Conservation (phyloP, 2,888 invertebrate genomes). For the Drosophila pseudotalamancana region DNA sequence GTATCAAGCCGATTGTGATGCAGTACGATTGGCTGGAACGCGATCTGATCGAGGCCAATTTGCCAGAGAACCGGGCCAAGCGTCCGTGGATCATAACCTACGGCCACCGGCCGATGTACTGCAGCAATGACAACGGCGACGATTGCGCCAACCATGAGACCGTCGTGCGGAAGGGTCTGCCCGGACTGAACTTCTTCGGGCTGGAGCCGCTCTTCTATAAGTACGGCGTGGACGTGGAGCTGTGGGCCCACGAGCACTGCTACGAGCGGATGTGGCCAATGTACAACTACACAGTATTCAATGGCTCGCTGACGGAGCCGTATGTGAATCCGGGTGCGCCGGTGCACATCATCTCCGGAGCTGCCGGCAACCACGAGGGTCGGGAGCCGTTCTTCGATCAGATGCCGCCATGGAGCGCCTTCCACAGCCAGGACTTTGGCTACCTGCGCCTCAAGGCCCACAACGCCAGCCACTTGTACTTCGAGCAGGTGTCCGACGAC, state of each 20-base stretch:
- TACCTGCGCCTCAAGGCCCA: slow-evolving; percentile 92
- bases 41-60: slow-evolving; percentile 91
- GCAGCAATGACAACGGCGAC: slow-evolving; percentile 92
- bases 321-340: slow-evolving; percentile 90
- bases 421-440: slow-evolving; percentile 95
- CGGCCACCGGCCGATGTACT: slow-evolving; percentile 96
- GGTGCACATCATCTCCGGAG: slow-evolving; percentile 95
- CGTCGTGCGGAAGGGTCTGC: slow-evolving; percentile 88
- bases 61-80: slow-evolving; percentile 89
- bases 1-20: slow-evolving; percentile 90
- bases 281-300: slow-evolving; percentile 91
- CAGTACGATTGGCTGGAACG: slow-evolving; percentile 94
- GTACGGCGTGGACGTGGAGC: slow-evolving; percentile 95
- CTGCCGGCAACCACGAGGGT: slow-evolving; percentile 93
- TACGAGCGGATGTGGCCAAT: slow-evolving; percentile 98
- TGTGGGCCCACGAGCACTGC: slow-evolving; percentile 99
- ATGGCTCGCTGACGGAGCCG: slow-evolving; percentile 86
- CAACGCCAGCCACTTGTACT: slow-evolving; percentile 93
- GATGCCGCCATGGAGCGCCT: slow-evolving; percentile 91
- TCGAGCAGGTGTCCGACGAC: slow-evolving; percentile 94
- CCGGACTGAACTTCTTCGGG: slow-evolving; percentile 87
- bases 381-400: slow-evolving; percentile 89
- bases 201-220: slow-evolving; percentile 94
- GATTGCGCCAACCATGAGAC: slow-evolving; percentile 90
- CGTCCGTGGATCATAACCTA: slow-evolving; percentile 93